Base-by-base conservation (phyloP, 2,113 vertebrate genomes). In the Pseudopipra pipra region DNA sequence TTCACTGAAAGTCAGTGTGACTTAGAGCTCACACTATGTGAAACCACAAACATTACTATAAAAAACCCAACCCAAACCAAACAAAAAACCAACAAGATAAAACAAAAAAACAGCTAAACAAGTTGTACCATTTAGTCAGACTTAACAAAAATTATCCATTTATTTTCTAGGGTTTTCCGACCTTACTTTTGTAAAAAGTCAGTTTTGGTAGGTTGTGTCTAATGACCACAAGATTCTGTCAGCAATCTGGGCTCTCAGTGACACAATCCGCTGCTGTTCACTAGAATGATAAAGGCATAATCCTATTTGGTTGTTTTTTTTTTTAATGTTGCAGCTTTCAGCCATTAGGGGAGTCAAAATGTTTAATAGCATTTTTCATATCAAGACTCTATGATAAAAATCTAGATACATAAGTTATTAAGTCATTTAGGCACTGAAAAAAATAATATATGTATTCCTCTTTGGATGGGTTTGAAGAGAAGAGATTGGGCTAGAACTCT, bases 11-110 rank as follows among this genome's bases (percentile, higher is more conserved):
- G 14, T 51, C 35, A 25, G 2, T 15, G 11, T 7, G 52, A 49
- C 17, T 75, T 46, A 27, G 13, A 49, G 9, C 20, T 71, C 67
- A 28, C 17, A n/a, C 14, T 30, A 9, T 10, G 4, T 41, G 33
- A 81, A 94, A 59, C 11, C 39, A 51, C 5, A 71, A 39, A 2
- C 20, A 67, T 35, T 67, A 22, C 7, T 39, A 21, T 31, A 21
- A 52, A n/a, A 70, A 19, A 11, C 8, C 1, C 20, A 51, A n/a
- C 2, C 11, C 15, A 52, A 75, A 18, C 19, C 0, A 1, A 31
- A 31, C 39, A 30, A 14, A 62, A 43, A 76, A 27, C 4, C 28
- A 63, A 31, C 4, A 63, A 31, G 19, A 65, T 43, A 63, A 21
- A 65, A 10, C 39, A 55, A 66, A n/a, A 21, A 33, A 72, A 43